Percentiles rank a stretch among this genome's conserved stretches.
phyloP scores from a whole-genome alignment of 2,797 vertebrate genomes.

The Melanotaenia maccullochi region DNA sequence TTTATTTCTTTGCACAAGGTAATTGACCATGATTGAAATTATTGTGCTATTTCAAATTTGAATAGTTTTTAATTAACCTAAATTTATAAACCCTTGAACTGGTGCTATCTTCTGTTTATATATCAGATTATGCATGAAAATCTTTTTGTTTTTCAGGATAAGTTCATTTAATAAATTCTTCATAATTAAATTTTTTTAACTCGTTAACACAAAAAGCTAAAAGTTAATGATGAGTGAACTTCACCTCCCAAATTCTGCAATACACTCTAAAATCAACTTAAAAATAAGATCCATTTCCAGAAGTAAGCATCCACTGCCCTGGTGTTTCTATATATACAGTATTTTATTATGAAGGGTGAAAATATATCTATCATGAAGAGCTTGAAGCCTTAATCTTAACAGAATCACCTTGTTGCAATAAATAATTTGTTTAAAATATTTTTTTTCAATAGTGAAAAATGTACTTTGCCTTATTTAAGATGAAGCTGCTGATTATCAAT shows the following conservation, averaged over 20 bases:
- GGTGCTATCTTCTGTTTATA: not conserved
- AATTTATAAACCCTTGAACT: not conserved
- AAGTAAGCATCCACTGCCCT: not conserved
- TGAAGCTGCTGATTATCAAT: constrained; percentile 16
- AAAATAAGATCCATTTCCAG: not conserved
- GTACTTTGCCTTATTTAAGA: not conserved
- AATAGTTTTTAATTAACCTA: not conserved
- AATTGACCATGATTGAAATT: not conserved
- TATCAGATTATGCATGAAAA: not conserved
- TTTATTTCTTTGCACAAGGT: not conserved
- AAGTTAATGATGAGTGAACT: not conserved
- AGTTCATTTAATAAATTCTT: no score
- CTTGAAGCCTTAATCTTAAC: not conserved
- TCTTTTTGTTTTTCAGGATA: not conserved
- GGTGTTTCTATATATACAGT: not conserved
- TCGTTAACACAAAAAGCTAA: not conserved
- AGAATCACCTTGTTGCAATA: not conserved
- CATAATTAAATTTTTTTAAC: not conserved
- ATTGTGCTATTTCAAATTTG: not conserved
- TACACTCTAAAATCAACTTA: not conserved
- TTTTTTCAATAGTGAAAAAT: not conserved
- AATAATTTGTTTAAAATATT: not conserved
- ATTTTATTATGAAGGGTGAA: not conserved
- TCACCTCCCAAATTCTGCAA: not conserved
- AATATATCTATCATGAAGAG: not conserved